Conservation (phyloP, 2,888 invertebrate species). For the Drosophila paracracens region DNA sequence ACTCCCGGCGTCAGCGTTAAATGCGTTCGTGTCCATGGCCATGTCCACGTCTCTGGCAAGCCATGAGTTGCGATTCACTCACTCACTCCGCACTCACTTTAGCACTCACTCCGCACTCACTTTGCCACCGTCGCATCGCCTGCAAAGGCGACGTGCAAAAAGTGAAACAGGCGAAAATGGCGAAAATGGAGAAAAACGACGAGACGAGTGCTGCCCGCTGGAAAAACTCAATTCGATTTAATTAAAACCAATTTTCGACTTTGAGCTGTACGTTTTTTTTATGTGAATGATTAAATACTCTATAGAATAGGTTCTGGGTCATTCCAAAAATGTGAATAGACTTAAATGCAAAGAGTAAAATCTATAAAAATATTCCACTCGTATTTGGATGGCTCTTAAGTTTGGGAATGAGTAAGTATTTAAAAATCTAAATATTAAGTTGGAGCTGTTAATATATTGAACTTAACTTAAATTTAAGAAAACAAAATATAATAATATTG, state of each 20-base stretch:
- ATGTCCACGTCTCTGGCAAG: conserved; percentile 61
- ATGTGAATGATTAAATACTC: conserved; percentile 33
- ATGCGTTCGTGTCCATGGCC: conserved; percentile 72
- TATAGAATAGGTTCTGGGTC: not conserved
- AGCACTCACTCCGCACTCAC: conserved; percentile 3
- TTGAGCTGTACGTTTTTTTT: conserved; percentile 38
- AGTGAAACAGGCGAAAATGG: conserved; percentile 43
- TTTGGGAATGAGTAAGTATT: not conserved
- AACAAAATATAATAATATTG: not conserved
- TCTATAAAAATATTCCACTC: not conserved
- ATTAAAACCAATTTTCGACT: conserved; percentile 81
- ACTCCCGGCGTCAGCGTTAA: conserved; percentile 74
- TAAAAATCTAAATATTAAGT: not conserved
- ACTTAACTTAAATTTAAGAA: not conserved
- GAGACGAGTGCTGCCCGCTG: conserved; percentile 24
- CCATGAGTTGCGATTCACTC: conserved; percentile 75
- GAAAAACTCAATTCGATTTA: conserved; percentile 78
- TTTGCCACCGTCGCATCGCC: conserved; percentile 34
- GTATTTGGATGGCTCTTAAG: not conserved
- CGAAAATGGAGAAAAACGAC: conserved; percentile 33
- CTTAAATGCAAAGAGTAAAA: not conserved
- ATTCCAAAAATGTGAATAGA: not conserved
- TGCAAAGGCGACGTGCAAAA: conserved; percentile 61
- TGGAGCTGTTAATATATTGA: not conserved
- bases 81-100: conserved; percentile 43